Evolutionary conservation across 2,113 vertebrate genomes (phyloP).

Genomic region (Crotalus viridis): DNA sequence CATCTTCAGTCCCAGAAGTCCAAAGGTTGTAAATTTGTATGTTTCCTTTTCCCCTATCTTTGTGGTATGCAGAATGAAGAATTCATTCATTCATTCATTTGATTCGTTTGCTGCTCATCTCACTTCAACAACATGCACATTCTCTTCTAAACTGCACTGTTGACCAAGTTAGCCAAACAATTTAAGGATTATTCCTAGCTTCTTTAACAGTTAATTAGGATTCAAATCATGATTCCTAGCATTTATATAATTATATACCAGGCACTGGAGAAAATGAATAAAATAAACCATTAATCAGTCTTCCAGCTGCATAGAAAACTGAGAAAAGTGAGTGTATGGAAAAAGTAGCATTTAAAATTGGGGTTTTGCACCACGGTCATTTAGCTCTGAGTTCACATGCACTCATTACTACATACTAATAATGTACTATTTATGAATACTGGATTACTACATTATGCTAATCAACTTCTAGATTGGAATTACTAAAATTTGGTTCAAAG

Average conservation of each 20-base stretch:
- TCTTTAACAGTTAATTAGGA: background rate
- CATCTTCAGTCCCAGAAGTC: background rate
- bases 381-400: background rate
- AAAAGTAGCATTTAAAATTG: background rate
- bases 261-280: background rate
- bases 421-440: background rate
- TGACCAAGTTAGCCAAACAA: background rate
- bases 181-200: background rate
- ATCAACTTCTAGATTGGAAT: background rate
- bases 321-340: background rate
- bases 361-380: background rate
- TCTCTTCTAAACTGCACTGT: background rate
- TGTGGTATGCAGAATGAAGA: background rate
- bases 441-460: background rate
- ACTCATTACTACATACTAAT: background rate
- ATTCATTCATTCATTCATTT: background rate
- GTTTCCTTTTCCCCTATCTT: background rate
- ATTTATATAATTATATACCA: background rate
- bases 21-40: background rate
- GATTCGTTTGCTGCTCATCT: background rate
- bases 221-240: background rate
- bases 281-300: background rate
- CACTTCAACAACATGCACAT: background rate
- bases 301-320: background rate
- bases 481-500: background rate